Evolutionary conservation across 2,797 vertebrate genomes (phyloP).

Genomic region (Phalanger gymnotis): DNA sequence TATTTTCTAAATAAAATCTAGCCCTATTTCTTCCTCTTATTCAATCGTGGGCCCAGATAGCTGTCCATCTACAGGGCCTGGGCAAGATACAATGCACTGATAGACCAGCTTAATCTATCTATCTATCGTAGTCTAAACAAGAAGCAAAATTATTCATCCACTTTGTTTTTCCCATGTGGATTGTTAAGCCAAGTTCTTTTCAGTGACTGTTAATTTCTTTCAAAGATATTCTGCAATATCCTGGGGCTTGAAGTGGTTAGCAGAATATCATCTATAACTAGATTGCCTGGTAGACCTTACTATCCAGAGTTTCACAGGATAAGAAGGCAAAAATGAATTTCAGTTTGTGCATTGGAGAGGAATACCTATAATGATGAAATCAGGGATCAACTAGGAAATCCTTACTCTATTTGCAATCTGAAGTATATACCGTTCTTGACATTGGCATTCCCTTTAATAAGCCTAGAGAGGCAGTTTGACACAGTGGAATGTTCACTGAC

Average conservation of each 20-base stretch:
- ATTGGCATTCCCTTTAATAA: background rate
- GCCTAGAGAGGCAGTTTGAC: background rate
- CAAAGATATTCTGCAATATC: background rate
- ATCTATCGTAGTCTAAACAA: background rate
- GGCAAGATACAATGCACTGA: background rate
- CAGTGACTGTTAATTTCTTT: background rate
- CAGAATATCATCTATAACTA: background rate
- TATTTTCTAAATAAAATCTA: background rate
- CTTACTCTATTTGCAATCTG: background rate
- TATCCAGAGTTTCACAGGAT: background rate
- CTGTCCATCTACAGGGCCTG: background rate
- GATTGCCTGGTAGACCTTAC: background rate
- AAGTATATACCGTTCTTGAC: background rate
- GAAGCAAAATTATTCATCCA: background rate
- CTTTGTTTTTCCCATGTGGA: background rate
- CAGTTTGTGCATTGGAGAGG: background rate
- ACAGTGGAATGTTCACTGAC: background rate
- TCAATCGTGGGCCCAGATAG: background rate
- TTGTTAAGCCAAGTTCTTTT: background rate
- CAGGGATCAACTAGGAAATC: background rate
- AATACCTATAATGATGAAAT: background rate
- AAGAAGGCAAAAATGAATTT: background rate
- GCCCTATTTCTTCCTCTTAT: background rate
- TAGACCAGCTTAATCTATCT: background rate
- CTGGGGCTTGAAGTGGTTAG: background rate